A percentile compares a stretch with the other conserved stretches of the same genome.
These are phyloP conservation scores for Acipenser ruthenus DNA, from an alignment of 2,797 vertebrate genomes.

Conservation along the genomic window DNA sequence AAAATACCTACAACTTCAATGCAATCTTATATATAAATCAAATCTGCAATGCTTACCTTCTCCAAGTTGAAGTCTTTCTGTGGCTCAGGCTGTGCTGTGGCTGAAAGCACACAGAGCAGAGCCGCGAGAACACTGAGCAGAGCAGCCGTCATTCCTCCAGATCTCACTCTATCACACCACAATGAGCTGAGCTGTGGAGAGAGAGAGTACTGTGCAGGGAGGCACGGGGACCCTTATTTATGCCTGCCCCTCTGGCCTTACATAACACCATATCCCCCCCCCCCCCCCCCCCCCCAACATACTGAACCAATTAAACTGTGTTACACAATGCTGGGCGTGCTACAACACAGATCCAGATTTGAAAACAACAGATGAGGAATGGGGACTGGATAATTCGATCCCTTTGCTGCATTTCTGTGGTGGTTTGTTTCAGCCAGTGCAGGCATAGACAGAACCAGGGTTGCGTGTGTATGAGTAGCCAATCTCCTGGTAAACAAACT, in stretches of 20 bases:
- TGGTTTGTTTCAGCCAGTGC: too few relatives aligned
- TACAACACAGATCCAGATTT: too few relatives aligned
- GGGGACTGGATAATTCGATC: too few relatives aligned
- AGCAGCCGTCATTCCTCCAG: constrained; percentile 42
- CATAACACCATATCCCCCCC: neutral
- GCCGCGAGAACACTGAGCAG: constrained; percentile 47
- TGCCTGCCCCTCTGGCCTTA: constrained; percentile 27
- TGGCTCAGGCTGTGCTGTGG: constrained; percentile 38
- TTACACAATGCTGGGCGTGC: too few relatives aligned
- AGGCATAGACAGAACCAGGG: too few relatives aligned
- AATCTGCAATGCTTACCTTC: constrained; percentile 54
- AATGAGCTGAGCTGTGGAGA: constrained; percentile 3
- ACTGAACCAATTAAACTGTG: neutral
- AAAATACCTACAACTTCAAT: too few relatives aligned
- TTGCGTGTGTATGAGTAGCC: too few relatives aligned
- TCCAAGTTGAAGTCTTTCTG: constrained; percentile 66
- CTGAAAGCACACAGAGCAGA: constrained; percentile 43
- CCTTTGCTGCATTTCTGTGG: too few relatives aligned
- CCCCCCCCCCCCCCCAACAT: constrained; percentile 1
- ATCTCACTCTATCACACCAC: constrained; percentile 3
- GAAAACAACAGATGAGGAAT: too few relatives aligned
- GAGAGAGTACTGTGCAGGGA: constrained; percentile 18
- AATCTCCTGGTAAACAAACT: too few relatives aligned
- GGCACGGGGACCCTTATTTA: constrained; percentile 39
- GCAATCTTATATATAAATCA: too few relatives aligned